phyloP scores from a whole-genome alignment of 2,797 vertebrate species.

The Tolypeutes matacus region DNA sequence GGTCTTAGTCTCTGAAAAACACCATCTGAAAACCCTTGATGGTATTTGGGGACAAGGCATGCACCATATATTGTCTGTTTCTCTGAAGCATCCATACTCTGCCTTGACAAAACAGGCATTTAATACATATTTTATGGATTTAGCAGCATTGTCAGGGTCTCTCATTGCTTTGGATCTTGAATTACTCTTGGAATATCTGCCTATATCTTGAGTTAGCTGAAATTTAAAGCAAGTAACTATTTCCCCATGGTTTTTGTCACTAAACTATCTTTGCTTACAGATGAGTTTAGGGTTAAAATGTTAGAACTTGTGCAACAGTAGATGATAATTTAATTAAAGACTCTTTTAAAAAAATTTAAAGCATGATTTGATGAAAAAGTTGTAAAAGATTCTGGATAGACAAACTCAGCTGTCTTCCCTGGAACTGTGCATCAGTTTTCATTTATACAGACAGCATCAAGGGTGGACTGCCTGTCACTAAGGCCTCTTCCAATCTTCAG shows the following conservation, averaged over 20 bases:
- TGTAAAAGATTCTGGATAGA: neutral
- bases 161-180: neutral
- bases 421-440: neutral
- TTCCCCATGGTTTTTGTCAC: neutral
- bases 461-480: neutral
- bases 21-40: neutral
- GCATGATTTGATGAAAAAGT: neutral
- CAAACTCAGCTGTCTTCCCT: neutral
- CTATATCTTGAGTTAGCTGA: neutral
- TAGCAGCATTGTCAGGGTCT: neutral
- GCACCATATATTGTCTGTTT: neutral
- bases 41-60: neutral
- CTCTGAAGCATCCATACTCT: neutral
- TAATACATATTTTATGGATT: conserved; percentile 10
- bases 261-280: neutral
- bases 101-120: neutral
- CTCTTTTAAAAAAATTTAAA: neutral
- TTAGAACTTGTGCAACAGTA: neutral
- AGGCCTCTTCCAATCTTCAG: neutral
- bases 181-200: neutral
- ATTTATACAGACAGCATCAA: neutral
- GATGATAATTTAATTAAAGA: neutral
- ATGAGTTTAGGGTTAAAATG: neutral
- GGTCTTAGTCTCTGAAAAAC: neutral
- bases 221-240: conserved; percentile 36